These are phyloP conservation scores for Julus scanicus DNA, from an alignment of 2,888 invertebrate species.

Conservation along the genomic window DNA sequence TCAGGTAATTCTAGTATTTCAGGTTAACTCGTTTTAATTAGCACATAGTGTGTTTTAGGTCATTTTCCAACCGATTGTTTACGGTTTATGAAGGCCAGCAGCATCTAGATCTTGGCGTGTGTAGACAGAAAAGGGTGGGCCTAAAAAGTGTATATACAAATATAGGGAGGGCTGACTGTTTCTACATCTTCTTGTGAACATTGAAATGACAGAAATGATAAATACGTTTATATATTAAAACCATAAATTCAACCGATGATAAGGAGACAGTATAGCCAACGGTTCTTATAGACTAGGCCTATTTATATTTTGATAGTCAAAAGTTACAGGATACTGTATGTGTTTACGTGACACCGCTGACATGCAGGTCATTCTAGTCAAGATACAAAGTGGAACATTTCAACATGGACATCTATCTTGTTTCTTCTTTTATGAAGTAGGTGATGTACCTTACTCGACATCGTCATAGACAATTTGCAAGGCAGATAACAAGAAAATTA, in stretches of 20 bases:
- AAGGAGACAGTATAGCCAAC: neutral
- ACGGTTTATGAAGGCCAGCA: slow-evolving; percentile 21
- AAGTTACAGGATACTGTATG: neutral
- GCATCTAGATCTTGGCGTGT: neutral
- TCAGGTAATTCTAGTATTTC: slow-evolving; percentile 30
- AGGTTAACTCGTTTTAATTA: slow-evolving; percentile 34
- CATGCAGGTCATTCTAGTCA: neutral
- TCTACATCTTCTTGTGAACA: neutral
- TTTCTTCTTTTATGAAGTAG: neutral
- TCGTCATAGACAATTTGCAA: too few species aligned
- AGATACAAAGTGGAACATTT: neutral
- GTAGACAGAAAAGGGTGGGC: neutral
- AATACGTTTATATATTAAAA: neutral
- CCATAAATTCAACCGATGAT: neutral
- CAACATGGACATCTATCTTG: neutral
- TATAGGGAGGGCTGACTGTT: neutral
- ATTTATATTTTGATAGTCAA: neutral
- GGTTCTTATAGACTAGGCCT: neutral
- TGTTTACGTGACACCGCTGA: neutral
- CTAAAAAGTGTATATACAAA: neutral
- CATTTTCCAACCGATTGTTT: slow-evolving; percentile 4
- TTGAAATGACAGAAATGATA: neutral
- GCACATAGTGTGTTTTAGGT: slow-evolving; percentile 12
- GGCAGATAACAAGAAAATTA: too few species aligned
- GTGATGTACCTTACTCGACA: too few species aligned